phyloP scores from a whole-genome alignment of 2,797 vertebrate species.

The Buceros bicornis region DNA sequence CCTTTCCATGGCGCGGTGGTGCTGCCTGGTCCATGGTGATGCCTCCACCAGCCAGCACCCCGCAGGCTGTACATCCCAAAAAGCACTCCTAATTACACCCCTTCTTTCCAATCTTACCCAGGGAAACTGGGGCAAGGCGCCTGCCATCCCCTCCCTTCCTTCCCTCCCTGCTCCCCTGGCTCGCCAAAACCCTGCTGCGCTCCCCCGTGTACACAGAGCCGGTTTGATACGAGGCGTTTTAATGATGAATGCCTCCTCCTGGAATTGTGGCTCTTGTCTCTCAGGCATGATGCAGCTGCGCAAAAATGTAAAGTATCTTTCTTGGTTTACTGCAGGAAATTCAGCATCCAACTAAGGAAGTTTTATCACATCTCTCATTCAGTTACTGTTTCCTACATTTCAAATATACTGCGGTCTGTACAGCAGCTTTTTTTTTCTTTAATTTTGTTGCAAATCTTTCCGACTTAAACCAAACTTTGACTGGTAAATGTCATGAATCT shows the following conservation, averaged over 20 bases:
- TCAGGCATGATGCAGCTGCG: background rate
- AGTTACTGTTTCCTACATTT: slow-evolving; percentile 71
- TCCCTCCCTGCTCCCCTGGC: background rate
- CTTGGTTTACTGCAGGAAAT: slow-evolving; percentile 70
- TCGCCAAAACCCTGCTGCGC: fast-evolving
- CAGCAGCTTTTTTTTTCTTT: slow-evolving; percentile 63
- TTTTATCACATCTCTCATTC: slow-evolving; percentile 69
- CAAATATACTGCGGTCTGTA: slow-evolving; percentile 53
- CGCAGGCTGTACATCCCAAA: fast-evolving
- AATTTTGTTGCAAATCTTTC: slow-evolving; percentile 65
- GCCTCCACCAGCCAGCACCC: background rate
- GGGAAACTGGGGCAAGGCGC: background rate
- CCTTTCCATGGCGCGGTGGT: background rate
- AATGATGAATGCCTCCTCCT: slow-evolving; percentile 41
- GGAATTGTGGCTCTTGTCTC: slow-evolving; percentile 50
- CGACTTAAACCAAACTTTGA: slow-evolving; percentile 51
- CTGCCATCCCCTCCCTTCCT: background rate
- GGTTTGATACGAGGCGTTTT: background rate
- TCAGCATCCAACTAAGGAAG: slow-evolving; percentile 67
- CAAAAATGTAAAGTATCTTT: slow-evolving; percentile 71
- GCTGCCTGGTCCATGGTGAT: background rate
- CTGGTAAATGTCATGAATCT: slow-evolving; percentile 66
- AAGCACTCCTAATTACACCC: background rate
- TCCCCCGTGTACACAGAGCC: background rate
- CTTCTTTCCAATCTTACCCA: background rate